Evolutionary conservation across 2,888 invertebrate genomes (phyloP).

Genomic region (Tiliacea aurago): DNA sequence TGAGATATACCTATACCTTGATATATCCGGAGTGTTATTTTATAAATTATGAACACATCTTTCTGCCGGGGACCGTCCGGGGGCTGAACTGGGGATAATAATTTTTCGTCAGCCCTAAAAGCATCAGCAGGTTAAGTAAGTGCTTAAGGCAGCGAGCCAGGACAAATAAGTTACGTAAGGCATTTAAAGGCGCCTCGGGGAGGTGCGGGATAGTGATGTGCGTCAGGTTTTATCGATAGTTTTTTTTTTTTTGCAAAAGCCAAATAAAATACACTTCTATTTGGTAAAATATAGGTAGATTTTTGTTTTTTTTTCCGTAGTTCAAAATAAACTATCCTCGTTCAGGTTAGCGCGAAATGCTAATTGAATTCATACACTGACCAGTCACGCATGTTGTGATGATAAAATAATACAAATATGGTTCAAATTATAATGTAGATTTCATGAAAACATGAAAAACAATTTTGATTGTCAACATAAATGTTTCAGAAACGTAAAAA

Average conservation of each 20-base stretch:
- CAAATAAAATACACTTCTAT: too few relatives aligned
- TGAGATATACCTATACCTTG: slow-evolving; percentile 10
- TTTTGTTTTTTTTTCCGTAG: background rate
- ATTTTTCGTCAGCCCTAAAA: slow-evolving; percentile 64
- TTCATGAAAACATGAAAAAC: background rate
- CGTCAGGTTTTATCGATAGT: slow-evolving; percentile 16
- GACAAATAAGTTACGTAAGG: slow-evolving; percentile 68
- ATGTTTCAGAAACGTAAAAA: background rate
- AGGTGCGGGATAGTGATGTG: slow-evolving; percentile 47
- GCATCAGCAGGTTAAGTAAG: slow-evolving; percentile 64
- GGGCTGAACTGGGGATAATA: slow-evolving; percentile 51
- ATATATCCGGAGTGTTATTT: slow-evolving; percentile 31
- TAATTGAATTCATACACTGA: background rate
- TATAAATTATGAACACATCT: slow-evolving; percentile 43
- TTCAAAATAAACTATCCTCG: background rate
- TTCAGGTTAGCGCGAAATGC: background rate
- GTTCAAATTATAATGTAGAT: background rate
- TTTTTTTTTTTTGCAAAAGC: too few relatives aligned
- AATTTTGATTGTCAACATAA: background rate
- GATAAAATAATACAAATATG: background rate
- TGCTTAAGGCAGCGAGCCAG: slow-evolving; percentile 66
- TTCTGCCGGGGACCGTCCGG: slow-evolving; percentile 14
- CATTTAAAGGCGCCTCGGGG: slow-evolving; percentile 63
- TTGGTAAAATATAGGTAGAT: background rate
- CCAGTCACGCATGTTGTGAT: background rate